Percentiles rank a stretch among this genome's conserved stretches.
Conservation (phyloP, 1,140 invertebrate genomes). For the Drosophila pseudoobscura region DNA sequence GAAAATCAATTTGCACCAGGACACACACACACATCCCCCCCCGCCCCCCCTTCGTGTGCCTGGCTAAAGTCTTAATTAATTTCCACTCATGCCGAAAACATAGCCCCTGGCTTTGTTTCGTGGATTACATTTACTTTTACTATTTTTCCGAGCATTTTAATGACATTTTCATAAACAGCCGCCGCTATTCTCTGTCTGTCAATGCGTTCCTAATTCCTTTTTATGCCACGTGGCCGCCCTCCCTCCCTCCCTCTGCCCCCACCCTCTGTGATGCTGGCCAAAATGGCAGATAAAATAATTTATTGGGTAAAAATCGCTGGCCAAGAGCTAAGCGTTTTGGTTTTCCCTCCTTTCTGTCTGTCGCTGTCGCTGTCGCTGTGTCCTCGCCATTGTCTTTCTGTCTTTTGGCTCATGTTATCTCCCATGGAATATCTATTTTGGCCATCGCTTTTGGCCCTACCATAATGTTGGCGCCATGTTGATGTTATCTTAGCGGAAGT, state of each 20-base stretch:
- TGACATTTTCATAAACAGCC: slow-evolving; percentile 77
- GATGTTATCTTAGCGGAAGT: slow-evolving; percentile 78
- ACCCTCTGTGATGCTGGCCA: not conserved
- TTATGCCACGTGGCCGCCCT: slow-evolving; percentile 62
- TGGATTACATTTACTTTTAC: slow-evolving; percentile 56
- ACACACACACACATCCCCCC: slow-evolving; percentile 1
- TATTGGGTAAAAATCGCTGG: slow-evolving; percentile 80
- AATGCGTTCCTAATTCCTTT: slow-evolving; percentile 67
- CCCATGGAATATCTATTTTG: slow-evolving; percentile 72
- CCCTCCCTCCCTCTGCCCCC: too few relatives aligned
- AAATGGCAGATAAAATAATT: slow-evolving; percentile 73
- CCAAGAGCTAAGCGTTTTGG: slow-evolving; percentile 64
- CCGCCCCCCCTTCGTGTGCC: slow-evolving; percentile 32
- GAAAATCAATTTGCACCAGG: slow-evolving; percentile 53
- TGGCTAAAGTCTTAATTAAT: slow-evolving; percentile 66
- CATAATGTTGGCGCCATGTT: slow-evolving; percentile 81
- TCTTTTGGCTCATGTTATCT: slow-evolving; percentile 61
- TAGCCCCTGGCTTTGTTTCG: slow-evolving; percentile 33
- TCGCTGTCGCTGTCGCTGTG: not conserved
- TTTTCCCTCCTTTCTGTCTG: slow-evolving; percentile 8
- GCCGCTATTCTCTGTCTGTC: slow-evolving; percentile 29
- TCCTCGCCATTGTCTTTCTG: slow-evolving; percentile 22
- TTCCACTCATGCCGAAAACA: slow-evolving; percentile 39
- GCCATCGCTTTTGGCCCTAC: slow-evolving; percentile 65
- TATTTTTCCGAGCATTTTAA: slow-evolving; percentile 67